These are phyloP conservation scores for Reticulitermes lucifugus DNA, from an alignment of 2,888 invertebrate genomes.

Conservation along the genomic window DNA sequence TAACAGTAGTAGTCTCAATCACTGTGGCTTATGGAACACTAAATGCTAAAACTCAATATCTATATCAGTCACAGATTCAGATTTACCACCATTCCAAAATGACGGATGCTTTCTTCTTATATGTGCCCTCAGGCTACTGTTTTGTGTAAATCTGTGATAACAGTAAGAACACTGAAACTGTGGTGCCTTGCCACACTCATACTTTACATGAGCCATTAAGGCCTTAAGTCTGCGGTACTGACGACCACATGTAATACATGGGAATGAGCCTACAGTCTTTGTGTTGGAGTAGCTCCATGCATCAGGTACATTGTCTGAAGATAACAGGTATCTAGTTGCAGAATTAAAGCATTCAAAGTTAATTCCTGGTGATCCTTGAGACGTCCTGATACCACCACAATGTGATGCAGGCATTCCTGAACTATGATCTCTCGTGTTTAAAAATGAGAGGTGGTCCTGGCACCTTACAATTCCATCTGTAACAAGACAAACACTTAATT, in stretches of 20 bases:
- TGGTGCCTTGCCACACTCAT: conserved; percentile 58
- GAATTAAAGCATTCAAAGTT: neutral
- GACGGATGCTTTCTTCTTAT: conserved; percentile 28
- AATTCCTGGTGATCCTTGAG: neutral
- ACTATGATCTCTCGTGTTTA: neutral
- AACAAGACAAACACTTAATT: conserved; percentile 6
- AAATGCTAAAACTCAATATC: too few species aligned
- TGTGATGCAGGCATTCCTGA: neutral
- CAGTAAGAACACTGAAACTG: conserved; percentile 61
- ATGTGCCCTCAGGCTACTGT: conserved; percentile 48
- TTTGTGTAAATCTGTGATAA: conserved; percentile 11
- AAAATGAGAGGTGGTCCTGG: neutral
- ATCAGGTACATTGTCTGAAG: neutral
- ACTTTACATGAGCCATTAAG: conserved; percentile 35
- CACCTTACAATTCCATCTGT: neutral
- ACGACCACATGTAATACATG: conserved; percentile 44
- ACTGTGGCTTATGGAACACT: too few species aligned
- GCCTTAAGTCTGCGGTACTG: conserved; percentile 48
- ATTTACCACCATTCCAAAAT: neutral
- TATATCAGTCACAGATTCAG: too few species aligned
- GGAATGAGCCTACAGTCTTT: neutral
- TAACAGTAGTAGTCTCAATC: too few species aligned
- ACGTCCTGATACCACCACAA: neutral
- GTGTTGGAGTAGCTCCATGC: neutral
- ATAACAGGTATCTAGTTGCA: neutral